These are phyloP conservation scores for Coranthus polyacanthus DNA, from an alignment of 2,797 vertebrate species.

Conservation along the genomic window DNA sequence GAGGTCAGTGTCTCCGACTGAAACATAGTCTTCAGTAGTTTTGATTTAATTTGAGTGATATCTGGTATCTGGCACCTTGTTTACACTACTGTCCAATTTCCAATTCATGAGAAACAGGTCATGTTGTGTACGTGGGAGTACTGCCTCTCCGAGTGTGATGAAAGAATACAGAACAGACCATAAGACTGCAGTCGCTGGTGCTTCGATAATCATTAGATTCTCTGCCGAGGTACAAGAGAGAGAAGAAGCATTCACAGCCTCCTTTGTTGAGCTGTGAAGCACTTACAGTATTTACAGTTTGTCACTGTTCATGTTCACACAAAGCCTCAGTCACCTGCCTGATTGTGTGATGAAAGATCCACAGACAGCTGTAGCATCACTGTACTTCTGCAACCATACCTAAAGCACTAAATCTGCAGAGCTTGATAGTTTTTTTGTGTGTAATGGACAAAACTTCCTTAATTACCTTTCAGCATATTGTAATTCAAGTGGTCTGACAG, in stretches of 20 bases:
- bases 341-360: background rate
- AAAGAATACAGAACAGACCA: slow-evolving; percentile 27
- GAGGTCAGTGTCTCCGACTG: too few species aligned
- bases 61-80: slow-evolving; percentile 19
- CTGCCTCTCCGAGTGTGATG: slow-evolving; percentile 27
- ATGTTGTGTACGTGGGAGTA: slow-evolving; percentile 32
- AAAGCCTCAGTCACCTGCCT: background rate
- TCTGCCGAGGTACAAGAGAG: background rate
- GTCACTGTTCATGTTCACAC: background rate
- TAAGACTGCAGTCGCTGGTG: slow-evolving; percentile 13
- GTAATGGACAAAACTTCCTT: too few species aligned
- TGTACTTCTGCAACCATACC: background rate
- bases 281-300: background rate
- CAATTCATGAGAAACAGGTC: slow-evolving; percentile 38
- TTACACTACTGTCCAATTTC: slow-evolving; percentile 33
- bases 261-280: background rate
- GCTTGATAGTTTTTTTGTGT: too few species aligned
- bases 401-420: too few species aligned
- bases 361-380: background rate
- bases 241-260: background rate
- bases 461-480: too few species aligned
- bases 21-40: slow-evolving; percentile 23
- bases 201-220: slow-evolving; percentile 23
- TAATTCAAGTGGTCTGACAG: too few species aligned
- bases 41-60: slow-evolving; percentile 32